Percentiles rank a stretch among this genome's conserved stretches.
These are phyloP conservation scores for Diaphora mendica DNA, from an alignment of 2,888 invertebrate species.

Conservation along the genomic window DNA sequence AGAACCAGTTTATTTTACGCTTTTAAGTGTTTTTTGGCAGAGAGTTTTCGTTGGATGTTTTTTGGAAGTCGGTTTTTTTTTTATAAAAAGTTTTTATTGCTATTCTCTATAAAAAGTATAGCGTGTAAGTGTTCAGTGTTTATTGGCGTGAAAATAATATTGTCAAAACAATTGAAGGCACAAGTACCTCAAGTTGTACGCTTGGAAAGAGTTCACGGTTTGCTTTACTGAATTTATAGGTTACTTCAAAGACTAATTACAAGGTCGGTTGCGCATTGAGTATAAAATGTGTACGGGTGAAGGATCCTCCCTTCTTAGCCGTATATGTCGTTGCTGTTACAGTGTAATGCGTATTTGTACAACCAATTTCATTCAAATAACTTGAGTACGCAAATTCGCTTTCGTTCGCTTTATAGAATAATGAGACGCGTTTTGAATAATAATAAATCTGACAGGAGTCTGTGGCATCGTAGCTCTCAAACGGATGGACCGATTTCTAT, in stretches of 20 bases:
- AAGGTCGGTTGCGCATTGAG: conserved; percentile 12
- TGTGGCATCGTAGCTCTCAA: no score
- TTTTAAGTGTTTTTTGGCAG: no score
- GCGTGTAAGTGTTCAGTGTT: neutral
- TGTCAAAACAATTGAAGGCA: neutral
- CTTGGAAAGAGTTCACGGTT: conserved; percentile 3
- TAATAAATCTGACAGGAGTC: no score
- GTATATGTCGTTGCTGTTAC: conserved; percentile 4
- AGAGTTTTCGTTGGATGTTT: no score
- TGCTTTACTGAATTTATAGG: conserved; percentile 12
- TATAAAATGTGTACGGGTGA: conserved; percentile 14
- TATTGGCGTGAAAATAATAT: neutral
- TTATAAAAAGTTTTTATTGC: no score
- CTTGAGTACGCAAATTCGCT: neutral
- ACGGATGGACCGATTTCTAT: no score
- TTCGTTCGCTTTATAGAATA: neutral
- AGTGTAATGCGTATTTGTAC: conserved; percentile 7
- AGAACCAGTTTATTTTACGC: no score
- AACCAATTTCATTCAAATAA: neutral
- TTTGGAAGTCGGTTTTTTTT: no score
- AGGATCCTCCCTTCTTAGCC: conserved; percentile 15
- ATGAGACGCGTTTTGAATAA: neutral
- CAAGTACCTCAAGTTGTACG: neutral
- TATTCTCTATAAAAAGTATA: no score
- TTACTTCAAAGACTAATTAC: conserved; percentile 17